Evolutionary conservation across 2,888 invertebrate species (phyloP).

Genomic region (Muschampia plurimacula): DNA sequence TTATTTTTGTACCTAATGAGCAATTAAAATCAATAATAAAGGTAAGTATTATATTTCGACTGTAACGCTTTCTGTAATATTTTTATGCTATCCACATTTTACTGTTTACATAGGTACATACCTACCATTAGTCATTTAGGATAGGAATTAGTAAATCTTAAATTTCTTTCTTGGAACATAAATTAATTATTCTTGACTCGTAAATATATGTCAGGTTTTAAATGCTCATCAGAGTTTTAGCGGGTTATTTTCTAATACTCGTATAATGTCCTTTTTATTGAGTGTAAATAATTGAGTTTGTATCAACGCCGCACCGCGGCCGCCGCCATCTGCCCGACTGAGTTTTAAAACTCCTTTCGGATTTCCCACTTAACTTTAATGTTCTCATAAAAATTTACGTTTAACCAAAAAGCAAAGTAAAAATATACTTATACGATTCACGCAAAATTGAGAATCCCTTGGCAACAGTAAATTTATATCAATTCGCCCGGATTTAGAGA

Average conservation of each 20-base stretch:
- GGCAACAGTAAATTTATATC: constrained; percentile 60
- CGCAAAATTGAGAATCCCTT: constrained; percentile 57
- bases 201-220: constrained; percentile 53
- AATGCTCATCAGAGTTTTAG: constrained; percentile 61
- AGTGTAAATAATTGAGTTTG: constrained; percentile 85
- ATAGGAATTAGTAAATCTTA: neutral
- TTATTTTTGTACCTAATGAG: too few species aligned
- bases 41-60: too few species aligned
- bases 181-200: constrained; percentile 54
- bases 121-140: too few species aligned
- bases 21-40: too few species aligned
- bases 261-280: constrained; percentile 84
- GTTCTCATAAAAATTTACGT: constrained; percentile 80
- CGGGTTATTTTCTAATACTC: constrained; percentile 79
- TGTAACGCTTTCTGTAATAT: too few species aligned
- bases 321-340: constrained; percentile 77
- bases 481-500: constrained; percentile 67
- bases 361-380: constrained; percentile 85
- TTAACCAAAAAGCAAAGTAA: constrained; percentile 52
- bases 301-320: constrained; percentile 76
- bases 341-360: constrained; percentile 81
- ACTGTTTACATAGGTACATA: too few species aligned
- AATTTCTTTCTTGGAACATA: neutral
- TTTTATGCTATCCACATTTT: too few species aligned
- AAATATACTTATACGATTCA: constrained; percentile 55